Evolutionary conservation across 2,888 invertebrate genomes (phyloP).

Genomic region (Plebejus argus): DNA sequence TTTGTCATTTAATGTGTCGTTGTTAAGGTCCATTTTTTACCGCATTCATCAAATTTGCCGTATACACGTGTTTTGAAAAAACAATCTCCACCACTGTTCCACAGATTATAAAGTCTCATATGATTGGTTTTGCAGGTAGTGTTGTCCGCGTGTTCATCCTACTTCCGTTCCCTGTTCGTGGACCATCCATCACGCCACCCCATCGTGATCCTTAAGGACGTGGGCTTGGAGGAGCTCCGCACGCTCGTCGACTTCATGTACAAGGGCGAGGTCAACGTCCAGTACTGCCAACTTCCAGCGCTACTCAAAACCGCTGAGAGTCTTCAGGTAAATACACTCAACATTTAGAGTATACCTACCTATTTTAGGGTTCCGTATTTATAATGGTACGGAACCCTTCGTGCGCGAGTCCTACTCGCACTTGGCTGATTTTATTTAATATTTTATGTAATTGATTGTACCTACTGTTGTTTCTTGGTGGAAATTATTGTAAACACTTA

Average conservation of each 20-base stretch:
- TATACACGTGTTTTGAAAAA: too few relatives aligned
- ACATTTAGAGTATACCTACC: not conserved
- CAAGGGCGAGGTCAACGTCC: constrained; percentile 97
- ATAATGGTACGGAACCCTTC: too few relatives aligned
- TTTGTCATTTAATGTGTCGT: too few relatives aligned
- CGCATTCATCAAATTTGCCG: too few relatives aligned
- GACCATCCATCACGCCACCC: constrained; percentile 96
- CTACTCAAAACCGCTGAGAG: constrained; percentile 95
- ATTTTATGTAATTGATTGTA: too few relatives aligned
- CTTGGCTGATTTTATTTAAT: too few relatives aligned
- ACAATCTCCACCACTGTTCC: not conserved
- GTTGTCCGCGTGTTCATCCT: constrained; percentile 96
- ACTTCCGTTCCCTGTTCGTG: constrained; percentile 95
- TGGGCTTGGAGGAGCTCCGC: constrained; percentile 93
- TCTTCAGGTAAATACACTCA: constrained; percentile 83
- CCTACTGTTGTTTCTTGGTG: too few relatives aligned
- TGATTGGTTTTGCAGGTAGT: constrained; percentile 84
- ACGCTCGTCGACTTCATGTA: constrained; percentile 98
- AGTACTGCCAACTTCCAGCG: constrained; percentile 95
- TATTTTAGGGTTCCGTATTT: too few relatives aligned
- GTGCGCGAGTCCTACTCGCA: too few relatives aligned
- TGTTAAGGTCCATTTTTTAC: too few relatives aligned
- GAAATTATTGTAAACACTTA: too few relatives aligned
- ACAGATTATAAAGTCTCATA: not conserved
- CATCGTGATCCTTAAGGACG: constrained; percentile 97